These are phyloP conservation scores for Pristionchus entomophagus DNA, from an alignment of 2,888 invertebrate genomes.

Conservation along the genomic window DNA sequence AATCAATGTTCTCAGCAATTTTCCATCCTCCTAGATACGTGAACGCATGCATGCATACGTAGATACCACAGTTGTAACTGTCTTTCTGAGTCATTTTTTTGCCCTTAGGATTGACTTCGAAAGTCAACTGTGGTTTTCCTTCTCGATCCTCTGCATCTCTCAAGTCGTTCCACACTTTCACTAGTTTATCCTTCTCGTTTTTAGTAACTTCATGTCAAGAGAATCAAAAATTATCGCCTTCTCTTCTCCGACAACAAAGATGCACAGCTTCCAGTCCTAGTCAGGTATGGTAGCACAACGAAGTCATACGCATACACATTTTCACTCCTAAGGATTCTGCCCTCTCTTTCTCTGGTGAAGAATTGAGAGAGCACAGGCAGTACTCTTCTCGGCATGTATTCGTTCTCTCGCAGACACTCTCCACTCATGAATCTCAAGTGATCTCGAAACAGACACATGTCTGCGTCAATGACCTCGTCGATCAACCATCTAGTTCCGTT, in stretches of 20 bases:
- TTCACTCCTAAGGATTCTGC: neutral
- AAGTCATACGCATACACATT: neutral
- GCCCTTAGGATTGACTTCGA: neutral
- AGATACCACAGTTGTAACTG: neutral
- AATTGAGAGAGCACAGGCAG: neutral
- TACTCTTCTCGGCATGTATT: neutral
- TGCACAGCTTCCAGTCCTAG: neutral
- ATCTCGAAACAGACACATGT: neutral
- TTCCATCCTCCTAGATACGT: neutral
- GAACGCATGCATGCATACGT: neutral
- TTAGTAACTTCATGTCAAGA: neutral
- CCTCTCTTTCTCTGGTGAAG: neutral
- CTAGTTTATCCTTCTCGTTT: neutral
- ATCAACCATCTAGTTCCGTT: neutral
- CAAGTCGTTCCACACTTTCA: neutral
- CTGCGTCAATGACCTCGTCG: neutral
- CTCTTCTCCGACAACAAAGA: neutral
- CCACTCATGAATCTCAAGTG: neutral
- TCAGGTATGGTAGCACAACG: neutral
- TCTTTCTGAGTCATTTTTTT: neutral
- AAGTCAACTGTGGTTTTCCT: neutral
- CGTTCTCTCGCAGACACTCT: neutral
- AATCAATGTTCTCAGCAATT: neutral
- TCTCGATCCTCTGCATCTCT: neutral
- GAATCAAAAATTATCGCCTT: neutral